Conservation (phyloP, 2,113 vertebrate species). For the Triplophysa rosa region DNA sequence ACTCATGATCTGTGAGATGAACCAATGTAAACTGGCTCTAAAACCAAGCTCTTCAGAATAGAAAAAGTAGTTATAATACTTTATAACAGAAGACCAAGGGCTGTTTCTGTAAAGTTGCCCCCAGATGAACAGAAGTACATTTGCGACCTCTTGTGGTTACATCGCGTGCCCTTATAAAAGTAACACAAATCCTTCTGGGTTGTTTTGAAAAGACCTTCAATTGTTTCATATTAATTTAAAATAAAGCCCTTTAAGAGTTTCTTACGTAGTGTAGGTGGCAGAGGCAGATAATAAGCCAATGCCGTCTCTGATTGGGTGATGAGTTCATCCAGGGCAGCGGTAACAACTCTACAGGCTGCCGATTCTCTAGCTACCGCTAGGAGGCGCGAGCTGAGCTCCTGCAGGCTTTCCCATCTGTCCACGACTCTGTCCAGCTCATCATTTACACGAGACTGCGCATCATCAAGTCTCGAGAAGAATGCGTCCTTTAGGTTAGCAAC, state of each 20-base stretch:
- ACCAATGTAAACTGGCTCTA: not conserved
- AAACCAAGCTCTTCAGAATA: not conserved
- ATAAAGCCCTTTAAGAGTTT: constrained; percentile 1
- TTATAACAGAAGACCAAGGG: no score
- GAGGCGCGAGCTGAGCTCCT: not conserved
- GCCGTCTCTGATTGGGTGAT: constrained; percentile 67
- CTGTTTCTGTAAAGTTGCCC: no score
- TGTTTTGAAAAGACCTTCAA: not conserved
- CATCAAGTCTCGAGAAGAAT: constrained; percentile 65
- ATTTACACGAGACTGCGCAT: constrained; percentile 63
- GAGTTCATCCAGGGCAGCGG: constrained; percentile 59
- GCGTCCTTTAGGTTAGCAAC: constrained; percentile 67
- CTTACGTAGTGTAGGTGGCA: constrained; percentile 68
- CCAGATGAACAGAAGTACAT: constrained; percentile 3
- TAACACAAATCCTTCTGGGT: no score
- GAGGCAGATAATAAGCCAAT: constrained; percentile 66
- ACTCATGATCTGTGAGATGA: constrained; percentile 61
- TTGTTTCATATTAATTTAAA: not conserved
- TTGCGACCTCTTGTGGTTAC: constrained; percentile 42
- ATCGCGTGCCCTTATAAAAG: not conserved
- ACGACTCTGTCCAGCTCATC: constrained; percentile 58
- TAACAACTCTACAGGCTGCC: constrained; percentile 49
- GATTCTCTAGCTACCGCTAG: constrained; percentile 56
- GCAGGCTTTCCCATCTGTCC: constrained; percentile 54
- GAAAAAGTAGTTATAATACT: no score